Evolutionary conservation across 2,888 invertebrate genomes (phyloP).

Genomic region (Dichetophora obliterata): DNA sequence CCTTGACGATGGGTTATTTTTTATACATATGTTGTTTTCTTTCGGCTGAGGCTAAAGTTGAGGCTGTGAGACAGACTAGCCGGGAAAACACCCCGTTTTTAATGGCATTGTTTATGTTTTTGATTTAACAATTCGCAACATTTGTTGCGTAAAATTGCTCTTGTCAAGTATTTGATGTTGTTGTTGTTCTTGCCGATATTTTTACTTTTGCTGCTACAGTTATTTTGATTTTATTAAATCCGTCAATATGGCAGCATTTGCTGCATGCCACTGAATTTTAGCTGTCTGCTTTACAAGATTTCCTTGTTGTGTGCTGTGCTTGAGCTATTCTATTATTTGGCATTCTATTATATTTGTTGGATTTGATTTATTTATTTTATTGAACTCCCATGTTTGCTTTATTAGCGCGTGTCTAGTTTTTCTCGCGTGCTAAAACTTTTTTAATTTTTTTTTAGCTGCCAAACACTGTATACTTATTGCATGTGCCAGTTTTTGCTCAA

Average conservation of each 20-base stretch:
- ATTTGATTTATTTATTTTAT: slow-evolving; percentile 31
- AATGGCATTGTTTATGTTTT: neutral
- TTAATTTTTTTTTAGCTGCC: neutral
- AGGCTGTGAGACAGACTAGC: neutral
- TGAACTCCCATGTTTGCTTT: slow-evolving; percentile 21
- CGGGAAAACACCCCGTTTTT: slow-evolving; percentile 16
- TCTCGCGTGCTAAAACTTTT: neutral
- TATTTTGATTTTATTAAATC: slow-evolving; percentile 26
- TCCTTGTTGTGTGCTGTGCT: neutral
- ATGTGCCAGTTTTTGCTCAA: neutral
- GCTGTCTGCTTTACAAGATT: neutral
- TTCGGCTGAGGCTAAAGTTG: neutral
- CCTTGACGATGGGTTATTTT: neutral
- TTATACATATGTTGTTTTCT: slow-evolving; percentile 3
- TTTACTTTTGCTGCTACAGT: neutral
- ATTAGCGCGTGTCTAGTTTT: neutral
- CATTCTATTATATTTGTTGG: slow-evolving; percentile 1
- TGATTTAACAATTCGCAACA: slow-evolving; percentile 46
- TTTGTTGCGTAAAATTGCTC: slow-evolving; percentile 50
- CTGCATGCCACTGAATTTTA: neutral
- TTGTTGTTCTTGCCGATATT: slow-evolving; percentile 36
- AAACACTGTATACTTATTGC: neutral
- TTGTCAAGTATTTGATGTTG: slow-evolving; percentile 28
- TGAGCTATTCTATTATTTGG: neutral
- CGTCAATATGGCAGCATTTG: slow-evolving; percentile 37